phyloP scores from a whole-genome alignment of 2,113 vertebrate species.

The Corynorhinus townsendii region DNA sequence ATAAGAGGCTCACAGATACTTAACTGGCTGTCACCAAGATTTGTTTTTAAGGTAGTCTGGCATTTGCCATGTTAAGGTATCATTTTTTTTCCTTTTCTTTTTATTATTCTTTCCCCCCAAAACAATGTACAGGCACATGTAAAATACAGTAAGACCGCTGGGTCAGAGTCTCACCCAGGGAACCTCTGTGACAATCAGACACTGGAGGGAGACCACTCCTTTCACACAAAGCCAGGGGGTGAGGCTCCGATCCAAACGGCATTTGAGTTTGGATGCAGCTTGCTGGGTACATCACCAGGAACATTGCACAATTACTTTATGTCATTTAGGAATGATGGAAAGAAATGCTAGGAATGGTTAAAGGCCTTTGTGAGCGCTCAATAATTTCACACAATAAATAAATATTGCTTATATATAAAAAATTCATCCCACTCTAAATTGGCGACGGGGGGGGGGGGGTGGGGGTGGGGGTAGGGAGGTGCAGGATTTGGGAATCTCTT shows the following conservation, averaged over 20 bases:
- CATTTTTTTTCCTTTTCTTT: neutral
- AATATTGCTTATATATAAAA: constrained; percentile 73
- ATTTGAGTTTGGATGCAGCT: neutral
- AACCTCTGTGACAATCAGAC: neutral
- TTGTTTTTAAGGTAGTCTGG: constrained; percentile 47
- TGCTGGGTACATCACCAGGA: neutral
- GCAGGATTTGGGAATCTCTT: constrained; percentile 54
- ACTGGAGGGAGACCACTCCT: neutral
- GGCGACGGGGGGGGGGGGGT: neutral
- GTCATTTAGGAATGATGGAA: constrained; percentile 31
- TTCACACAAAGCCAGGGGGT: neutral
- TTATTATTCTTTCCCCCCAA: neutral
- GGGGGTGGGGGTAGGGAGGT: no score
- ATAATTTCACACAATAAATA: constrained; percentile 38
- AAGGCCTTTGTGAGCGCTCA: constrained; percentile 62
- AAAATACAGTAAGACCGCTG: constrained; percentile 69
- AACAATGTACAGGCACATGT: constrained; percentile 61
- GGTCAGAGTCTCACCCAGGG: neutral
- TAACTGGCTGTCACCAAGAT: neutral
- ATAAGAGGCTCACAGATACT: neutral
- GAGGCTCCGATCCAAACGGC: neutral
- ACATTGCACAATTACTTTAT: constrained; percentile 37
- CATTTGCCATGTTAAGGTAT: constrained; percentile 16
- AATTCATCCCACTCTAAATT: constrained; percentile 60
- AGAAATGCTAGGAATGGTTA: constrained; percentile 51